Evolutionary conservation across 2,797 vertebrate genomes (phyloP).

Genomic region (Pachyuromys duprasi): DNA sequence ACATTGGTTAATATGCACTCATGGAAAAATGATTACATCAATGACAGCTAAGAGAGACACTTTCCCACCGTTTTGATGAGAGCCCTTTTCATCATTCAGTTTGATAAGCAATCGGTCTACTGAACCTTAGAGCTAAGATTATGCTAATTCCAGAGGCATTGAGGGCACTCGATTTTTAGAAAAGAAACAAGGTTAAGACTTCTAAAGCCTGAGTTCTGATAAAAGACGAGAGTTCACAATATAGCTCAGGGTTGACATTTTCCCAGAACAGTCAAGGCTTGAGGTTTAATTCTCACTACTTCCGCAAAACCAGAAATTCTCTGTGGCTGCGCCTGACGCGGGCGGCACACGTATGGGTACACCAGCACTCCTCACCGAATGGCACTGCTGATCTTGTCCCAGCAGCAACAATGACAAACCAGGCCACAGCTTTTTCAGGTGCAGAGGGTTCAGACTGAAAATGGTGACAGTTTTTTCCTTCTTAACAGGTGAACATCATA

Average conservation of each 20-base stretch:
- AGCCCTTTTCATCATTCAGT: not conserved
- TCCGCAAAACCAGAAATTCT: not conserved
- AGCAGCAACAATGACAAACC: not conserved
- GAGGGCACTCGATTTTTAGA: not conserved
- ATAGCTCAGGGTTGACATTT: not conserved
- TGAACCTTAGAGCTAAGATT: not conserved
- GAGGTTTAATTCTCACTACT: not conserved
- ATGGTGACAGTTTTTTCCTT: not conserved
- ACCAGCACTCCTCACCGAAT: not conserved
- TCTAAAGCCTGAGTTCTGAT: not conserved
- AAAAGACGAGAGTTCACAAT: not conserved
- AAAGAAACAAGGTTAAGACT: constrained; percentile 16
- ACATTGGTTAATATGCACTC: not conserved
- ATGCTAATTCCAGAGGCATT: not conserved
- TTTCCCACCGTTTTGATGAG: not conserved
- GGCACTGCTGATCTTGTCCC: not conserved
- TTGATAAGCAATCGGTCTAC: not conserved
- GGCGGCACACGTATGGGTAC: not conserved
- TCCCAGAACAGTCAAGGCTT: not conserved
- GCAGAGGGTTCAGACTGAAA: not conserved
- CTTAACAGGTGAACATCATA: constrained; percentile 95
- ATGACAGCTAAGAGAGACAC: not conserved
- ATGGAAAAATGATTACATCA: not conserved
- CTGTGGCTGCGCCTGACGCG: not conserved
- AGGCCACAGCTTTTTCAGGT: not conserved